These are phyloP conservation scores for Donacobius atricapilla DNA, from an alignment of 2,113 vertebrate species.

Conservation along the genomic window DNA sequence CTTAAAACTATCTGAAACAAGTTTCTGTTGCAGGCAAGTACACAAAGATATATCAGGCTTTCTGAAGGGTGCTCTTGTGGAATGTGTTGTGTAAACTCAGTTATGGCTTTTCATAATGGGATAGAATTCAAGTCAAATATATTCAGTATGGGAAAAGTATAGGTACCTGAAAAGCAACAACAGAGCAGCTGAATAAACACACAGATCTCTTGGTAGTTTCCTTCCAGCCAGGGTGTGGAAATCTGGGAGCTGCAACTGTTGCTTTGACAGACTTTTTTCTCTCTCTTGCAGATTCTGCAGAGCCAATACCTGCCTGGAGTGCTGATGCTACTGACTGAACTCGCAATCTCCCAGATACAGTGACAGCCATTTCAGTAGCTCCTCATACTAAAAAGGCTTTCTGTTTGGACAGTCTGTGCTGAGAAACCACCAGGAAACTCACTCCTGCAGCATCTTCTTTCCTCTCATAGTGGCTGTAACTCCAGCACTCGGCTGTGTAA, in stretches of 20 bases:
- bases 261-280: neutral
- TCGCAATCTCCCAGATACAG: constrained; percentile 74
- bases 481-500: neutral
- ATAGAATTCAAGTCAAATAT: neutral
- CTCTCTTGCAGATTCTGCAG: constrained; percentile 79
- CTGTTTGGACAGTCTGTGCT: neutral
- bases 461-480: neutral
- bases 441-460: neutral
- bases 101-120: neutral
- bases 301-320: constrained; percentile 79
- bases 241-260: neutral
- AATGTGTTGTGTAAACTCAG: neutral
- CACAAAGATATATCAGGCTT: neutral
- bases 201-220: neutral
- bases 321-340: constrained; percentile 87
- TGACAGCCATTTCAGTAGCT: constrained; percentile 25
- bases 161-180: neutral
- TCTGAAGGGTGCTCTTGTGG: neutral
- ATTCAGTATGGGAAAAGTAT: neutral
- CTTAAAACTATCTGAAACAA: neutral
- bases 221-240: neutral
- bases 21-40: neutral
- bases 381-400: neutral
- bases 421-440: neutral
- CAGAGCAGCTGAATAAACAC: neutral